Evolutionary conservation across 2,797 vertebrate species (phyloP), one percentile per base, ranked within the genome.

Genomic region (Neosalanx taihuensis): DNA sequence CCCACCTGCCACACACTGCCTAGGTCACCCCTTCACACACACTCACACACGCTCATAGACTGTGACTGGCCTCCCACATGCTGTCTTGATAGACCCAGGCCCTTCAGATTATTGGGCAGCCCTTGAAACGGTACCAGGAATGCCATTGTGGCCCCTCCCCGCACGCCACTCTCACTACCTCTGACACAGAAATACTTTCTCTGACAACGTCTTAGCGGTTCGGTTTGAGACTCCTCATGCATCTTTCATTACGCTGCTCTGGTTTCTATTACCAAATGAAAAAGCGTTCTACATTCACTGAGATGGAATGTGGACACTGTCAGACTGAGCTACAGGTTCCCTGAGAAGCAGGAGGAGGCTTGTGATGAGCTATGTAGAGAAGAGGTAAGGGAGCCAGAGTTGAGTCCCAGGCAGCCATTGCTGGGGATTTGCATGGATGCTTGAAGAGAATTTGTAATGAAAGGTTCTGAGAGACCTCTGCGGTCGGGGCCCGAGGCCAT

Each of bases 181-280:
- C 79, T 80, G 73, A 80, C 78, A 82, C 74, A 78, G 74, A 73
- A 79, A 72, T 82, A 85, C 85, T 88, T 89, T 88, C 86, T 72
- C 84, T 70, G 73, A 53, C 72, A 41, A 49, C 64, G 79, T 59
- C 59, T 82, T 76, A 67, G 70, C 41, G 69, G 60, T 37, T 63
- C 64, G 76, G 84, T 65, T 86, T 69, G 84, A 86, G 82, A 81
- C 30, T 80, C 78, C 85, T 91, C 89, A 91, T 94, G 81, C 87
- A 93, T 92, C 85, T 91, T 94, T 93, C 88, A 94, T 84, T 81
- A 88, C 18, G 59, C 72, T 69, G 85, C 83, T 94, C 90, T 74
- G 81, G 90, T 94, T 92, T 87, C 93, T 72, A 26, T 70, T 80
- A 72, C 73, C 59, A 18, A 78, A 86, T 84, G 82, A 17, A 77